Base-by-base conservation (phyloP, 2,888 invertebrate species). In the Drosophila rubida region DNA sequence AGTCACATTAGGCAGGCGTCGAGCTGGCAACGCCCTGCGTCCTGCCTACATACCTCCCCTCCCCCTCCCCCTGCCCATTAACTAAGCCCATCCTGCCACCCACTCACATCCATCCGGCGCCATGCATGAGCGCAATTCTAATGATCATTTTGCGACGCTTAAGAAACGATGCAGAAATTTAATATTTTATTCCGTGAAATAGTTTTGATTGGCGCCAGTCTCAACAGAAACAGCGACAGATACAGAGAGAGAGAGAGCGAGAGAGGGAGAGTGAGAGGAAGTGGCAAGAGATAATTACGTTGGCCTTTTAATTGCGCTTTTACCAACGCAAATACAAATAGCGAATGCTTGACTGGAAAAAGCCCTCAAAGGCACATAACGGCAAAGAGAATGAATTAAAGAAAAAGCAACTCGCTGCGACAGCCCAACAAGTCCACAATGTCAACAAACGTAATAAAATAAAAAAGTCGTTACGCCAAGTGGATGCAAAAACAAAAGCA, bases 401-500 rank as follows among this genome's bases (percentile, higher is more conserved):
- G 7, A 16, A 25, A 54, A 25, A 54, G 50, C 22, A 44, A 32
- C 42, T 11, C 22, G n/a, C 3, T 16, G 44, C 48, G 50, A 55
- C 75, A 67, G 71, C 68, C 77, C 76, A 68, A 74, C 74, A 74
- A 80, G 87, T 71, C 71, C 67, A 75, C 79, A 84, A 83, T 78
- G 86, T 84, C 83, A 84, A 87, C 88, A 84, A 87, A 87, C 78
- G 83, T 83, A 87, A 87, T 84, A 79, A 78, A 86, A 86, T 88
- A 80, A 83, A 86, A 85, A 84, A 76, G 80, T 88, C 87, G 78
- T 86, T 83, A 86, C 77, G 81, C 70, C 86, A 86, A 88, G 78
- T 88, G 88, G 71, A 75, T 72, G 73, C 65, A 65, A 70, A 76
- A 70, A 19, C 41, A 50, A 32, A 53, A 32, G 32, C 32, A 32